Evolutionary conservation across 2,797 vertebrate species (phyloP).

Genomic region (Poeciliopsis infans): DNA sequence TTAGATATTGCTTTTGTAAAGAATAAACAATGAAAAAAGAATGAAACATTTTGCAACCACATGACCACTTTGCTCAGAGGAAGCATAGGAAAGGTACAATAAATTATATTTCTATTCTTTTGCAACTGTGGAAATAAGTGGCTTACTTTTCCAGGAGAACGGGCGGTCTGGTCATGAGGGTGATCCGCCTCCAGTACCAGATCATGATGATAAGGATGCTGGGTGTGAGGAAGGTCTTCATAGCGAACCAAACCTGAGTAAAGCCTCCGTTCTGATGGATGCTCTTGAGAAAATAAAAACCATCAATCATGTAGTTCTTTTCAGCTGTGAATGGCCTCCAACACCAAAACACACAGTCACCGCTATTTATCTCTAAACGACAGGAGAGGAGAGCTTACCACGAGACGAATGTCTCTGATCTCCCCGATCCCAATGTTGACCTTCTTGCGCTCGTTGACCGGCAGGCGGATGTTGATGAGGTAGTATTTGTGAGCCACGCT

Average conservation of each 20-base stretch:
- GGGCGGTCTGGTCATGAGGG: conserved; percentile 90
- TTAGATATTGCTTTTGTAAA: too few species aligned
- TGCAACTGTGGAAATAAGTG: not conserved
- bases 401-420: conserved; percentile 91
- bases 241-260: conserved; percentile 98
- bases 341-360: not conserved
- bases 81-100: not conserved
- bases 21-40: too few species aligned
- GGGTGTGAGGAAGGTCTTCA: conserved; percentile 98
- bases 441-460: conserved; percentile 90
- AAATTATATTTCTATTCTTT: not conserved
- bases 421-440: conserved; percentile 94
- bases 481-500: conserved; percentile 97
- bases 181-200: conserved; percentile 98
- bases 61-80: not conserved
- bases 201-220: conserved; percentile 97
- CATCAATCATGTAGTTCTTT: not conserved
- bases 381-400: conserved; percentile 82
- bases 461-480: conserved; percentile 94
- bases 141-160: conserved; percentile 97
- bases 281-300: conserved; percentile 72
- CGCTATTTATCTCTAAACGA: not conserved
- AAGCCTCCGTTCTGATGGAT: conserved; percentile 99
- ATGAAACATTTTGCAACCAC: too few species aligned
- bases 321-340: not conserved